Evolutionary conservation across 2,888 invertebrate species (phyloP).

Genomic region (Leucophenga montana): DNA sequence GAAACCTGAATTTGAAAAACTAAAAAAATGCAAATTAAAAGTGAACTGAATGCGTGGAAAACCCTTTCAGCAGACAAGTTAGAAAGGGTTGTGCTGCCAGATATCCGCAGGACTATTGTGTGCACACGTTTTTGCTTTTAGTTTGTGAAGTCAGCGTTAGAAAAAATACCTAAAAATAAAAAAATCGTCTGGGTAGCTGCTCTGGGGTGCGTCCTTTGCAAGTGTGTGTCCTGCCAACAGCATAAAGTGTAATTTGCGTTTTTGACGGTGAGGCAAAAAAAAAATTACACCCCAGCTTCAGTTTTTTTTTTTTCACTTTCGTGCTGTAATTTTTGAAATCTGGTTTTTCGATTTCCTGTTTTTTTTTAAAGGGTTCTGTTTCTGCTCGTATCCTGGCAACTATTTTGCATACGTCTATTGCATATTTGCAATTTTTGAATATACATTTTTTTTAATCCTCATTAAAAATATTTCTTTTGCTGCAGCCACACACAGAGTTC

Average conservation of each 20-base stretch:
- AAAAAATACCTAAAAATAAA: constrained; percentile 45
- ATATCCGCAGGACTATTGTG: constrained; percentile 56
- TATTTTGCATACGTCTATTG: constrained; percentile 47
- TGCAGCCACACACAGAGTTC: too few relatives aligned
- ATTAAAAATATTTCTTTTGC: constrained; percentile 38
- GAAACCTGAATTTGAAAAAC: not conserved
- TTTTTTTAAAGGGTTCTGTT: constrained; percentile 42
- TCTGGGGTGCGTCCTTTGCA: constrained; percentile 30
- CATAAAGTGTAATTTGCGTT: constrained; percentile 49
- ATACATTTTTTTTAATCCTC: constrained; percentile 47
- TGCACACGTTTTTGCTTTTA: constrained; percentile 46
- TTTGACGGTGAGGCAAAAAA: constrained; percentile 30
- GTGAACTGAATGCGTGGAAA: constrained; percentile 54
- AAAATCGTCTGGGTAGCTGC: constrained; percentile 34
- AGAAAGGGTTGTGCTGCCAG: constrained; percentile 63
- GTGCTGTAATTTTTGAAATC: constrained; percentile 43
- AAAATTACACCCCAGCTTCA: constrained; percentile 37
- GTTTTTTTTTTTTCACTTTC: constrained; percentile 59
- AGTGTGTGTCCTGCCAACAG: constrained; percentile 59
- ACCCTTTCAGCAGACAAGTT: constrained; percentile 52
- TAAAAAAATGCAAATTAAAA: constrained; percentile 72
- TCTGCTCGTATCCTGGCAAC: constrained; percentile 34
- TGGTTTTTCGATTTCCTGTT: constrained; percentile 31
- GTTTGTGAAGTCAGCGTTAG: constrained; percentile 44
- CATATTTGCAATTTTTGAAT: constrained; percentile 40